phyloP scores from a whole-genome alignment of 2,888 invertebrate species.

The Pardosa pseudoannulata region DNA sequence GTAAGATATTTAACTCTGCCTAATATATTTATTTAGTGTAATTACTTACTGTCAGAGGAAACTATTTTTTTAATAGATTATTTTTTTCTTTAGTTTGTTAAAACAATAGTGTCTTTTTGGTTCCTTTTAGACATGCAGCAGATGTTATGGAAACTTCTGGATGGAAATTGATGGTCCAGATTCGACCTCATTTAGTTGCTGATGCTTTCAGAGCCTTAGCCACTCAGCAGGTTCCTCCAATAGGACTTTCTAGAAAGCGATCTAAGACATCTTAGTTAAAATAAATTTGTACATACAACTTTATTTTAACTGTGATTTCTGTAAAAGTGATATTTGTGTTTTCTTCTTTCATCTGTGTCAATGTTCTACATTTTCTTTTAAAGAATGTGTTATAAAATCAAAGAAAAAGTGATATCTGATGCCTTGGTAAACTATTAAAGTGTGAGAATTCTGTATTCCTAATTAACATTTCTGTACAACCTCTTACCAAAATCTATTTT shows the following conservation, averaged over 20 bases:
- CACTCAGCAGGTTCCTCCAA: conserved; percentile 98
- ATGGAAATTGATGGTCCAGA: conserved; percentile 98
- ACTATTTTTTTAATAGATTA: too few species aligned
- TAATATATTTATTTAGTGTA: too few species aligned
- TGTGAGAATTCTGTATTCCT: background rate
- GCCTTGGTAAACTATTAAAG: conserved; percentile 14
- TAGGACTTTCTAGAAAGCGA: conserved; percentile 96
- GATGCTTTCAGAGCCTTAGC: conserved; percentile 99
- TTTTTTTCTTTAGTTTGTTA: too few species aligned
- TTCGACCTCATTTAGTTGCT: conserved; percentile 98
- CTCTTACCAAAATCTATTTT: conserved; percentile 7
- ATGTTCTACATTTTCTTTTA: background rate
- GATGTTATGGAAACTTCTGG: conserved; percentile 99
- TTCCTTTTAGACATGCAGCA: conserved; percentile 88
- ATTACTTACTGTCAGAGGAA: too few species aligned
- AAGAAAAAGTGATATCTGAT: conserved; percentile 22
- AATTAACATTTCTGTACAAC: conserved; percentile 11
- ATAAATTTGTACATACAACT: background rate
- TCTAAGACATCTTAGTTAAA: conserved; percentile 83
- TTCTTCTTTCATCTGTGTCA: background rate
- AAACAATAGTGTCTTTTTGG: too few species aligned
- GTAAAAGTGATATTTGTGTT: conserved; percentile 13
- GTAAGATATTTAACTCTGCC: too few species aligned
- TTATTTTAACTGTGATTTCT: too few species aligned
- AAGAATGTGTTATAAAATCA: conserved; percentile 21